Percentiles rank a stretch among this genome's conserved stretches.
phyloP scores from a whole-genome alignment of 2,113 vertebrate genomes.

The Monopterus albus region DNA sequence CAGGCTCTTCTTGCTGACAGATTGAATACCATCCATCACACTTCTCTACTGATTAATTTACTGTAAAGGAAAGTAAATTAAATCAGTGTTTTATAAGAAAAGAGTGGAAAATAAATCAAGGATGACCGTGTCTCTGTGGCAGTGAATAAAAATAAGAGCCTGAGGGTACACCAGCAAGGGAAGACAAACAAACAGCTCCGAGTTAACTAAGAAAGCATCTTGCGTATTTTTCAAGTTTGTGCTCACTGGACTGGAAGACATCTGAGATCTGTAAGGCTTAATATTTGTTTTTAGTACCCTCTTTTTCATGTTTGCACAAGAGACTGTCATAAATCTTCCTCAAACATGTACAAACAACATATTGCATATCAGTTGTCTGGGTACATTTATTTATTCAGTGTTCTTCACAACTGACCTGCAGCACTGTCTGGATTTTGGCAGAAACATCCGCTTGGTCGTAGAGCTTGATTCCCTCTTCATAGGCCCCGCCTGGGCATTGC shows the following conservation, averaged over 20 bases:
- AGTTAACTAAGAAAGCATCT: neutral
- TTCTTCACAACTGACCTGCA: slow-evolving; percentile 86
- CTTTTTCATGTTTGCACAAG: no score
- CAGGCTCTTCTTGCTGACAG: slow-evolving; percentile 35
- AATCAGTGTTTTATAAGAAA: slow-evolving; percentile 29
- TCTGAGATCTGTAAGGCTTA: no score
- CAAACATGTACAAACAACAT: neutral
- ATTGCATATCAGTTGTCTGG: neutral
- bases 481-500: slow-evolving; percentile 80
- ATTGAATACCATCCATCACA: slow-evolving; percentile 50
- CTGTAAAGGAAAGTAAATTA: slow-evolving; percentile 28
- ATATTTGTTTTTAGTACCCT: neutral
- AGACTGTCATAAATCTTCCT: neutral
- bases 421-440: slow-evolving; percentile 96
- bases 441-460: slow-evolving; percentile 98
- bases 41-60: slow-evolving; percentile 50
- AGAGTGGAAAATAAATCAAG: slow-evolving; percentile 30
- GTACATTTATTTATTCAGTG: neutral
- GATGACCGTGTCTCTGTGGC: slow-evolving; percentile 26
- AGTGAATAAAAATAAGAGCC: slow-evolving; percentile 31
- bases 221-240: no score
- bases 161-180: slow-evolving; percentile 10
- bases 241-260: neutral
- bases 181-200: slow-evolving; percentile 4
- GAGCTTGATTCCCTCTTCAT: slow-evolving; percentile 91